A percentile compares a stretch with the other conserved stretches of the same genome.
Evolutionary conservation across 2,888 invertebrate genomes (phyloP).

Genomic region (Calliopum simillimum): DNA sequence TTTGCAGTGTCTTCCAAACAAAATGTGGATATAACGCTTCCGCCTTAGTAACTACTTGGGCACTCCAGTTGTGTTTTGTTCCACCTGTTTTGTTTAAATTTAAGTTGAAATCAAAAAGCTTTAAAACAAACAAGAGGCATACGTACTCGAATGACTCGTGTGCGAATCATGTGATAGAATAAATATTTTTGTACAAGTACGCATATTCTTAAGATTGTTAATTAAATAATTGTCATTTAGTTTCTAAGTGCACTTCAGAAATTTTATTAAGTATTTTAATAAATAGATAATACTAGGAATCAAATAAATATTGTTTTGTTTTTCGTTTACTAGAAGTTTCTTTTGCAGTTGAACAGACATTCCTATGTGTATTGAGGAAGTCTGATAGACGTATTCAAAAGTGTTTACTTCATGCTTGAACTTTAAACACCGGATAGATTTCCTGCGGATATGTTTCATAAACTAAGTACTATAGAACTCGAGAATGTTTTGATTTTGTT

Average conservation of each 20-base stretch:
- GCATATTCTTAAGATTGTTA: constrained; percentile 21
- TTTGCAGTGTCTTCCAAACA: constrained; percentile 34
- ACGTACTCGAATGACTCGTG: not conserved
- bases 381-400: no score
- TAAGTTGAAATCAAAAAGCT: constrained; percentile 40
- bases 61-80: not conserved
- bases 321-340: no score
- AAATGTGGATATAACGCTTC: constrained; percentile 1
- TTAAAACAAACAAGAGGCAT: constrained; percentile 42
- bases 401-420: no score
- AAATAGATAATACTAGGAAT: not conserved
- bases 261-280: not conserved
- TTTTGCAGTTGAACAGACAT: no score
- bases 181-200: not conserved
- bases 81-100: constrained; percentile 20
- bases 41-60: not conserved
- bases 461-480: no score
- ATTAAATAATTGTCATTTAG: constrained; percentile 38
- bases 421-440: no score
- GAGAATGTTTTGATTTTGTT: no score
- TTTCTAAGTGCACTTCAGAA: constrained; percentile 27
- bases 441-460: no score
- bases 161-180: constrained; percentile 37
- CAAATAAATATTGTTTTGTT: no score
- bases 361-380: no score